These are phyloP conservation scores for Stichodactyla helianthus DNA, from an alignment of 64 coral and sea anemone species.

Conservation along the genomic window DNA sequence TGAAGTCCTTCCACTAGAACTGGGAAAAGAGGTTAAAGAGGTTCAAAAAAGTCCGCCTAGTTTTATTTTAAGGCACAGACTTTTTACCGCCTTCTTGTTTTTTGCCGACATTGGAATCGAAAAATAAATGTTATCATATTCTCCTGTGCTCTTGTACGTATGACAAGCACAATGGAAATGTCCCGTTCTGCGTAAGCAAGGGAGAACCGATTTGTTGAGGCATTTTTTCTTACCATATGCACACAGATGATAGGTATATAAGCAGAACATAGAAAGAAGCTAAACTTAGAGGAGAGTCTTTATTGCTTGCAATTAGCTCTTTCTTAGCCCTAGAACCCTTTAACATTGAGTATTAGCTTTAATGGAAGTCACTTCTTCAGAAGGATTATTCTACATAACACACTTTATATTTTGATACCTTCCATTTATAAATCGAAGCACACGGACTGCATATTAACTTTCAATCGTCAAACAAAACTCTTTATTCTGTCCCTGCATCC, in stretches of 20 bases:
- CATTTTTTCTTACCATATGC: neutral
- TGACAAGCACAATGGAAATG: neutral
- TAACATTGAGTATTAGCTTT: neutral
- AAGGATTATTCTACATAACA: neutral
- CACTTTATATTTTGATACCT: neutral
- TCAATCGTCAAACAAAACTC: slow-evolving; percentile 25
- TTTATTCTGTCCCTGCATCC: neutral
- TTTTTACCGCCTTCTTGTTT: neutral
- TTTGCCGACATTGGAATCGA: neutral
- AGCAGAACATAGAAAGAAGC: neutral
- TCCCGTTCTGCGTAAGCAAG: neutral
- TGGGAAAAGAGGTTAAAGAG: neutral
- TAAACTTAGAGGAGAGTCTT: neutral
- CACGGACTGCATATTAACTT: neutral
- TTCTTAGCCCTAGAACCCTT: neutral
- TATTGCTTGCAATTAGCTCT: neutral
- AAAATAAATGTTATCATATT: neutral
- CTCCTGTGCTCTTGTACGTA: no score
- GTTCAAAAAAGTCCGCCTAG: neutral
- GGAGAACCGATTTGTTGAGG: neutral
- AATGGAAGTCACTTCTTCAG: neutral
- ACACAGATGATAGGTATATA: neutral
- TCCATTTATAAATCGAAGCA: neutral
- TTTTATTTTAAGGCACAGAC: neutral
- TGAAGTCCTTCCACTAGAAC: neutral